Evolutionary conservation across 2,888 invertebrate genomes (phyloP).

Genomic region (Macropis europaea): DNA sequence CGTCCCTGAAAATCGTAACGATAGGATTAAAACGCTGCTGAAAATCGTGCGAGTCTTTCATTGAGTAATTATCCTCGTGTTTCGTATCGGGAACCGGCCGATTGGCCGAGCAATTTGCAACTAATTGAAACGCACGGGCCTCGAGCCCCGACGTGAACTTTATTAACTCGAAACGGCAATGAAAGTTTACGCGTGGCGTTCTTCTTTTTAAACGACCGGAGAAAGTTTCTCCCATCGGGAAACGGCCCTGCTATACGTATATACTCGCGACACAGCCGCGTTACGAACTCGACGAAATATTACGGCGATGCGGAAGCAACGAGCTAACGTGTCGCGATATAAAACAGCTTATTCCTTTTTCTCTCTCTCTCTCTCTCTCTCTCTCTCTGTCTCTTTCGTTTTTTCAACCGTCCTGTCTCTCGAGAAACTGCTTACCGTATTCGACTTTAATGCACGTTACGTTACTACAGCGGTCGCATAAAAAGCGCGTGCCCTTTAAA

Average conservation of each 20-base stretch:
- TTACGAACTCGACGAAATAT: constrained; percentile 28
- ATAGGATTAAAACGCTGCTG: background rate
- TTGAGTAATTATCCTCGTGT: no score
- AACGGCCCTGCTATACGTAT: constrained; percentile 30
- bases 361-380: no score
- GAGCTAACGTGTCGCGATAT: constrained; percentile 17
- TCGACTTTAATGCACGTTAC: background rate
- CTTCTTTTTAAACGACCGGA: constrained; percentile 37
- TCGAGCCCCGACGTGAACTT: constrained; percentile 13
- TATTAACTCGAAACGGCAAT: constrained; percentile 44
- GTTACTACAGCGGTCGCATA: no score
- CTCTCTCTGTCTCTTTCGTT: no score
- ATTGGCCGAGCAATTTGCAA: constrained; percentile 26
- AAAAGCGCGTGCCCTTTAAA: background rate
- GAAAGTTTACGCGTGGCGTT: constrained; percentile 43
- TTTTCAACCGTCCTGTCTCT: background rate
- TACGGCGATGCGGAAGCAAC: constrained; percentile 30
- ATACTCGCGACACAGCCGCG: constrained; percentile 28
- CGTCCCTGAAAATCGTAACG: no score
- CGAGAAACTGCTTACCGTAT: background rate
- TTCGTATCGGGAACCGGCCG: constrained; percentile 5
- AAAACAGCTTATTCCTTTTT: no score
- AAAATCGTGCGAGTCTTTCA: background rate
- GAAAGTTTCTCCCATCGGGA: constrained; percentile 24
- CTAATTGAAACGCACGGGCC: constrained; percentile 45